Evolutionary conservation across 1,140 invertebrate species (phyloP).

Genomic region (Drosophila tristis): DNA sequence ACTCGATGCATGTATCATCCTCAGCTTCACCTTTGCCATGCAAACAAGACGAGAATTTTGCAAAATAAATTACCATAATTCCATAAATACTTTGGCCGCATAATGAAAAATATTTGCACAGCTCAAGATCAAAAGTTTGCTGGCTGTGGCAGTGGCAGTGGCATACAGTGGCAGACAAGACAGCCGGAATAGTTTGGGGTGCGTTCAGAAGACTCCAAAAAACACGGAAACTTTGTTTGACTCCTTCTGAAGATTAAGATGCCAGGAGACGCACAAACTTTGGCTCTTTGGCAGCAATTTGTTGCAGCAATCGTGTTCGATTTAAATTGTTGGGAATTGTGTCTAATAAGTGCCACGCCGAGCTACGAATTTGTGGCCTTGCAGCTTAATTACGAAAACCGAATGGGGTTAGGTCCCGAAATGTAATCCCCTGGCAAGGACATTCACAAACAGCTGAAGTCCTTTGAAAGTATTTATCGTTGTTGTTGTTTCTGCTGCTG

Average conservation of each 20-base stretch:
- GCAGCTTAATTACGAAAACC: slow-evolving; percentile 64
- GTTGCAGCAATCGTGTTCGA: slow-evolving; percentile 43
- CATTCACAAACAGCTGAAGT: slow-evolving; percentile 40
- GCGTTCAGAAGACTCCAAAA: slow-evolving; percentile 22
- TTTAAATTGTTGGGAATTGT: slow-evolving; percentile 34
- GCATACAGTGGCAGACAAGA: slow-evolving; percentile 22
- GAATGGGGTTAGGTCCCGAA: slow-evolving; percentile 32
- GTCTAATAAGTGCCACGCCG: slow-evolving; percentile 17
- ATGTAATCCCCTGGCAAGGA: slow-evolving; percentile 57
- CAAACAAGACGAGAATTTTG: slow-evolving; percentile 51
- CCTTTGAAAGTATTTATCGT: slow-evolving; percentile 48
- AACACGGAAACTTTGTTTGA: slow-evolving; percentile 47
- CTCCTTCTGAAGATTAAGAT: slow-evolving; percentile 64
- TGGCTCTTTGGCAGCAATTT: slow-evolving; percentile 51
- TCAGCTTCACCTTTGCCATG: background rate
- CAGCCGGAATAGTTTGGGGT: slow-evolving; percentile 64
- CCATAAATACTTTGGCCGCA: slow-evolving; percentile 72
- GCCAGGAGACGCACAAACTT: slow-evolving; percentile 45
- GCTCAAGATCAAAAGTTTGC: slow-evolving; percentile 74
- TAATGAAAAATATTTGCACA: slow-evolving; percentile 68
- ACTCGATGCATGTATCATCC: too few relatives aligned
- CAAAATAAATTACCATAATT: slow-evolving; percentile 71
- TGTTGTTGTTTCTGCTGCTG: background rate
- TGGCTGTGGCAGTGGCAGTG: slow-evolving; percentile 26
- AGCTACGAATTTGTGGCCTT: slow-evolving; percentile 30